These are phyloP conservation scores for Trissolcus japonicus DNA, from an alignment of 2,888 invertebrate species.

Conservation along the genomic window DNA sequence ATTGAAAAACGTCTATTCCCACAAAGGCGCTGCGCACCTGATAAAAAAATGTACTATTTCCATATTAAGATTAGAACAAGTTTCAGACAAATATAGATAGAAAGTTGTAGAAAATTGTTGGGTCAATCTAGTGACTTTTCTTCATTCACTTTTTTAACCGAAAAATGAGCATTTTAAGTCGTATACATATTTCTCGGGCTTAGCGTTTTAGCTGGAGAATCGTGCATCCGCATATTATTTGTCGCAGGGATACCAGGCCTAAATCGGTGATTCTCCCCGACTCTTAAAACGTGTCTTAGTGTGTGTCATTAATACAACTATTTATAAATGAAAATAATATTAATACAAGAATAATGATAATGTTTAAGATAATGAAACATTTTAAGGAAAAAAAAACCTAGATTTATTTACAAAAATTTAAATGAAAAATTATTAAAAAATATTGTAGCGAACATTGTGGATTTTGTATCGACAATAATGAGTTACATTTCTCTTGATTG, in stretches of 20 bases:
- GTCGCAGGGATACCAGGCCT: constrained; percentile 54
- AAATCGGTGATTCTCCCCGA: constrained; percentile 49
- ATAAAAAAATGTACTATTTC: too few relatives aligned
- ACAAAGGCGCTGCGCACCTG: too few relatives aligned
- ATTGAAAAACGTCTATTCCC: too few relatives aligned
- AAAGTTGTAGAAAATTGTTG: background rate
- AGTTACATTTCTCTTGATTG: constrained; percentile 14
- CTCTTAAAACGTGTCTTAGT: constrained; percentile 51
- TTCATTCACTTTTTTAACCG: background rate
- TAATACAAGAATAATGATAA: background rate
- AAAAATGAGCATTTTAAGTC: constrained; percentile 42
- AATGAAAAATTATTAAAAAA: background rate
- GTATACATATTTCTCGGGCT: constrained; percentile 28
- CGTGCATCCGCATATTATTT: constrained; percentile 45
- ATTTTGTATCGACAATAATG: constrained; percentile 49
- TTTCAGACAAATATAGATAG: background rate
- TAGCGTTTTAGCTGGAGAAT: constrained; percentile 39
- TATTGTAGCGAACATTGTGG: constrained; percentile 5
- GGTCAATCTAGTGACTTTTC: constrained; percentile 13
- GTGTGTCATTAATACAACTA: constrained; percentile 38
- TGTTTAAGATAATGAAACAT: background rate
- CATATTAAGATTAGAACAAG: too few relatives aligned
- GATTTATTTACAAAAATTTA: background rate
- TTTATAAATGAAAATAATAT: constrained; percentile 12
- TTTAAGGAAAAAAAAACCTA: background rate